Base-by-base conservation (phyloP, 2,888 invertebrate species). In the Spodoptera picta region DNA sequence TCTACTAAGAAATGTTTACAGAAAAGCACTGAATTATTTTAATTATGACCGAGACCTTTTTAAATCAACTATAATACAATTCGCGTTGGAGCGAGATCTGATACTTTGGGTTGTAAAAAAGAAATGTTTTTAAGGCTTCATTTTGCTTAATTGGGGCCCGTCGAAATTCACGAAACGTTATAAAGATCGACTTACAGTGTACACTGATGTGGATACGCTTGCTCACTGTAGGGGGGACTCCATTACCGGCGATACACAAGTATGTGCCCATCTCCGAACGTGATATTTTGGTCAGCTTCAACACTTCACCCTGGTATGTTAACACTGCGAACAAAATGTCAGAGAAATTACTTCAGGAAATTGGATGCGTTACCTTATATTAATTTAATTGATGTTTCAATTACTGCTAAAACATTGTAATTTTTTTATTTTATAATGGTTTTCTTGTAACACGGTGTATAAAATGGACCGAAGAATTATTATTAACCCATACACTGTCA, bases 241-340 rank as follows among this genome's bases (percentile, higher is more conserved):
- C 97, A 89, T 98, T 98, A 83, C 97, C 96, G 65, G 98, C 98
- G 83, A 98, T 98, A 95, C 98, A 98, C 84, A 98, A 95, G 95
- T 98, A 98, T 72, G 97, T 97, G 57, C 98, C 98, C 98, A 98
- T 98, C 92, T 98, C 98, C 50, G 97, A 97, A 79, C 98, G 96
- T 63, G 97, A 97, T 90, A 98, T 97, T 95, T 98, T 98, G 82
- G 96, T 95, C 86, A 98, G 94, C 87, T 96, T 96, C 82, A 98
- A 92, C 77, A 97, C 96, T 90, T 98, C 98, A 65, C 98, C 98
- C 87, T 97, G 96, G 91, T 96, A 97, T 72, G 96, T 96, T 74
- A 95, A 92, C 73, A 96, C 97, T 97, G 95, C 63, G 93, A 92
- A 91, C 83, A 89, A 78, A 80, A 69, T 58, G 55, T 27, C 52